Percentiles rank a stretch among this genome's conserved stretches.
These are phyloP conservation scores for Meriones psammophilus DNA, from an alignment of 2,797 vertebrate species.

Conservation along the genomic window DNA sequence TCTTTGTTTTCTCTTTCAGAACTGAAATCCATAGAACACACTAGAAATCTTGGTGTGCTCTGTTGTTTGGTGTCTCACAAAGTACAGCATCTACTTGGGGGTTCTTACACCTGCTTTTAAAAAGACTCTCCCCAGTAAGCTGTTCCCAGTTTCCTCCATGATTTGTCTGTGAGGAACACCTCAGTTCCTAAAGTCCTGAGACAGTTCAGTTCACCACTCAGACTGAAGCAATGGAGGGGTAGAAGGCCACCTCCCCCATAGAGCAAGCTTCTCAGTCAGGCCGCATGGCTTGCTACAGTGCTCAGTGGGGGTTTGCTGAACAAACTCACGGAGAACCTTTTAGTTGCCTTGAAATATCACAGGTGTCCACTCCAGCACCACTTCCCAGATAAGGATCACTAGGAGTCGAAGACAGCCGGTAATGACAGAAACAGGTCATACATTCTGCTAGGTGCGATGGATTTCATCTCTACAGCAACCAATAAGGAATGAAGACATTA, in stretches of 20 bases:
- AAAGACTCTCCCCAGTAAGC: conserved; percentile 82
- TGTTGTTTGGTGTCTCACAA: conserved; percentile 71
- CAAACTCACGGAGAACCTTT: conserved; percentile 35
- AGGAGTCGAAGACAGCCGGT: neutral
- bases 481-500: neutral
- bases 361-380: neutral
- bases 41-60: conserved; percentile 70
- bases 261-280: fast-evolving
- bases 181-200: conserved; percentile 78
- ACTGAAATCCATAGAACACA: conserved; percentile 81
- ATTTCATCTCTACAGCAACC: conserved; percentile 28
- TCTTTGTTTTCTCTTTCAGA: conserved; percentile 83
- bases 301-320: neutral
- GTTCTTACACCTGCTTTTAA: conserved; percentile 72
- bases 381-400: neutral
- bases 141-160: conserved; percentile 62
- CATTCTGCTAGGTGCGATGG: neutral
- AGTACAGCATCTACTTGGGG: conserved; percentile 74
- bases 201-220: conserved; percentile 39
- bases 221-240: neutral
- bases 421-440: neutral
- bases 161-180: conserved; percentile 76
- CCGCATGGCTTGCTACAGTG: neutral
- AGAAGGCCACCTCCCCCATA: neutral
- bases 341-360: neutral